phyloP scores from a whole-genome alignment of 2,888 invertebrate genomes.

The Calliopum simillimum region DNA sequence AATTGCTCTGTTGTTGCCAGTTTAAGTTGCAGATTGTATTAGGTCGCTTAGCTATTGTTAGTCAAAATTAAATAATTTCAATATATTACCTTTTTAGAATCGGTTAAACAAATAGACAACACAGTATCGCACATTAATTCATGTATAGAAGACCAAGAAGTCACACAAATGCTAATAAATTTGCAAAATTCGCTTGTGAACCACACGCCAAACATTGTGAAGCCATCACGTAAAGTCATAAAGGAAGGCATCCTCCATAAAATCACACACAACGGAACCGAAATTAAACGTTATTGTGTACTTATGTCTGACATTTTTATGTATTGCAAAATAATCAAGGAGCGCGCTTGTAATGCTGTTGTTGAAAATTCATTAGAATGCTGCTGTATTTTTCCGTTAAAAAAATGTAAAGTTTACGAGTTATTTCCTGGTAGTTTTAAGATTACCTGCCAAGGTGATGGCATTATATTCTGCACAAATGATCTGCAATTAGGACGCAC shows the following conservation, averaged over 20 bases:
- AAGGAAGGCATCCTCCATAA: conserved; percentile 75
- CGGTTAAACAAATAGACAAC: conserved; percentile 75
- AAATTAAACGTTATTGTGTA: conserved; percentile 75
- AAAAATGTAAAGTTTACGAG: conserved; percentile 75
- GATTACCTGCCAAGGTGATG: conserved; percentile 72
- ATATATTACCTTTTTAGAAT: conserved; percentile 70
- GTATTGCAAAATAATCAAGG: conserved; percentile 76
- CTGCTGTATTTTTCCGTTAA: conserved; percentile 76
- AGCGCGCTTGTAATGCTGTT: conserved; percentile 67
- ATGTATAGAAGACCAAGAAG: conserved; percentile 80
- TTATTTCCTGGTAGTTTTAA: conserved; percentile 72
- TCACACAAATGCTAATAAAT: conserved; percentile 75
- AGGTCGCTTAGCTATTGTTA: no score
- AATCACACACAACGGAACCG: conserved; percentile 69
- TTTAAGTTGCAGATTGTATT: no score
- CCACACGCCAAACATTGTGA: conserved; percentile 74
- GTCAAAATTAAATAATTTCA: no score
- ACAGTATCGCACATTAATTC: conserved; percentile 80
- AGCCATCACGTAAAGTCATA: conserved; percentile 74
- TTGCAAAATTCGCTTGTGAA: conserved; percentile 75
- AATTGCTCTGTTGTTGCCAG: no score
- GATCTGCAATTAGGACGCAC: conserved; percentile 69
- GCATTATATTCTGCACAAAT: conserved; percentile 71
- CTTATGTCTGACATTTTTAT: conserved; percentile 80
- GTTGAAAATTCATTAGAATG: conserved; percentile 74